Conservation (phyloP, 2,888 invertebrate species). For the Cephalotes varians region DNA sequence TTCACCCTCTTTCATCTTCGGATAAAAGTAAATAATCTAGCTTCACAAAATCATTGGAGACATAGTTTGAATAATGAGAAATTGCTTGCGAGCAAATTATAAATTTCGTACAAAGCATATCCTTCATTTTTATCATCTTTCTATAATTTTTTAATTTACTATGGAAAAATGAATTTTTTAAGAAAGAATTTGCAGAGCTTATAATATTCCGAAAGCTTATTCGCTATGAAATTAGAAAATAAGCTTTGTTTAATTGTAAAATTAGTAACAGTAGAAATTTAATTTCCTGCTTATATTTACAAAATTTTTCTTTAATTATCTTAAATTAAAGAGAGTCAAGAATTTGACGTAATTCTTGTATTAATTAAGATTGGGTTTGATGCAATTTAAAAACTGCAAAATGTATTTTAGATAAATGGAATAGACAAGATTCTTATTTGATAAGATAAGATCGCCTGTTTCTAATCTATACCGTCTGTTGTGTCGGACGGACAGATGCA, state of each 20-base stretch:
- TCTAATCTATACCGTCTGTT: background rate
- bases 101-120: background rate
- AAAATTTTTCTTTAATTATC: background rate
- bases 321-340: background rate
- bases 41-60: constrained; percentile 13
- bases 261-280: background rate
- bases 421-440: background rate
- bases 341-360: background rate
- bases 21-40: constrained; percentile 30
- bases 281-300: background rate
- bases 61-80: constrained; percentile 34
- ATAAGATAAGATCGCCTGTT: background rate
- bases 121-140: background rate
- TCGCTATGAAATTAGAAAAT: background rate
- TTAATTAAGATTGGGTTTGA: background rate
- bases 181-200: background rate
- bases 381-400: background rate
- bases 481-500: background rate
- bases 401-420: background rate
- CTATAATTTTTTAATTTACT: background rate
- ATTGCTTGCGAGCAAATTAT: background rate
- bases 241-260: background rate
- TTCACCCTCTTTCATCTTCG: constrained; percentile 11
- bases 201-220: background rate
- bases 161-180: background rate